These are phyloP conservation scores for Hirundichthys speculiger DNA, from an alignment of 2,113 vertebrate genomes.

Conservation along the genomic window DNA sequence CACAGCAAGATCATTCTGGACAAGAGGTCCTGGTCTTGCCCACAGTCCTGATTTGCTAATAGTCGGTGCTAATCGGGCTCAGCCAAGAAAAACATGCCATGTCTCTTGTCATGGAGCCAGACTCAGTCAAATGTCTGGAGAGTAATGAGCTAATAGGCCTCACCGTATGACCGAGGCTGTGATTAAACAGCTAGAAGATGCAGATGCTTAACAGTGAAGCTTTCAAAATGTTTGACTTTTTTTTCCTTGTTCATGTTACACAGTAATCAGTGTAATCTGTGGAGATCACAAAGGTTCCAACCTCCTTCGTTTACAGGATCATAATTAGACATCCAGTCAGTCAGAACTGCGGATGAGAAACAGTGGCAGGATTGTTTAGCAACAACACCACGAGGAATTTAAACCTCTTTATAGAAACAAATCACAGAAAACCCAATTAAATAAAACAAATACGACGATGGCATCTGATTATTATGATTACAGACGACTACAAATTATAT, in stretches of 20 bases:
- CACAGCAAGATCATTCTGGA: too few species aligned
- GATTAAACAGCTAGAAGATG: neutral
- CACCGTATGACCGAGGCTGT: too few species aligned
- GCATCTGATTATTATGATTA: conserved; percentile 39
- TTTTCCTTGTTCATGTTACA: conserved; percentile 15
- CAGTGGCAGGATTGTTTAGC: conserved; percentile 39
- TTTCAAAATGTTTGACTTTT: neutral
- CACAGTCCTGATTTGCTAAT: too few species aligned
- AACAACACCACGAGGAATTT: conserved; percentile 51
- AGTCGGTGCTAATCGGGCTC: too few species aligned
- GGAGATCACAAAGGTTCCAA: conserved; percentile 42
- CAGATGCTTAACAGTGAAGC: neutral
- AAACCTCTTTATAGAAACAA: conserved; percentile 27
- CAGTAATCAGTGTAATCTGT: conserved; percentile 28
- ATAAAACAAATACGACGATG: conserved; percentile 41
- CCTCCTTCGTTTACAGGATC: conserved; percentile 30
- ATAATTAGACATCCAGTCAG: conserved; percentile 44
- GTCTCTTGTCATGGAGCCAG: too few species aligned
- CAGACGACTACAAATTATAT: conserved; percentile 41
- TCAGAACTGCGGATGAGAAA: conserved; percentile 23
- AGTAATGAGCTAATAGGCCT: too few species aligned
- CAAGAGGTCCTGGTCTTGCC: too few species aligned
- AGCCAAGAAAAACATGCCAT: too few species aligned
- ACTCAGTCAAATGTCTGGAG: too few species aligned
- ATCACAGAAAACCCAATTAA: conserved; percentile 47